Conservation (phyloP, 92 coral and sea anemone genomes). For the Siderastrea radians region DNA sequence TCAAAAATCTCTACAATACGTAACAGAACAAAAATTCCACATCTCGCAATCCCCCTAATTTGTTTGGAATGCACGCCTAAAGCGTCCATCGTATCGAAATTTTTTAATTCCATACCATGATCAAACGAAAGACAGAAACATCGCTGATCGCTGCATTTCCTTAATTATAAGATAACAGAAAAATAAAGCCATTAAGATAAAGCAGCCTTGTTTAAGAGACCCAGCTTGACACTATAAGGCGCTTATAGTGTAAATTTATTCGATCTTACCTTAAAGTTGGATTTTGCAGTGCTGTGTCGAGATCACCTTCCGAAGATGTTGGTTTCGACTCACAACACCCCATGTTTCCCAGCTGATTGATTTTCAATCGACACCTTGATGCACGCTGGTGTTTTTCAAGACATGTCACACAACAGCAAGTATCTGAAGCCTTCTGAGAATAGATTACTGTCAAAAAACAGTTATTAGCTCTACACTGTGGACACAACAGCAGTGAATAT, state of each 20-base stretch:
- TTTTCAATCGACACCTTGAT: slow-evolving; percentile 30
- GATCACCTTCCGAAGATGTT: slow-evolving; percentile 51
- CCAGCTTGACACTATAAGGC: neutral
- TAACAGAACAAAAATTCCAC: no score
- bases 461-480: slow-evolving; percentile 12
- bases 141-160: neutral
- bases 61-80: no score
- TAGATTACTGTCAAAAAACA: slow-evolving; percentile 11
- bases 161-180: neutral
- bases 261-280: slow-evolving; percentile 58
- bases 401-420: slow-evolving; percentile 34
- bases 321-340: slow-evolving; percentile 86
- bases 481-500: slow-evolving; percentile 14
- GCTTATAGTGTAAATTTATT: no score
- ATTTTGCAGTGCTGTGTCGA: slow-evolving; percentile 51
- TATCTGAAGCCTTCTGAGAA: slow-evolving; percentile 11
- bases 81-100: neutral
- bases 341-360: slow-evolving; percentile 48
- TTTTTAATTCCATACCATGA: neutral
- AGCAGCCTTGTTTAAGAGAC: neutral
- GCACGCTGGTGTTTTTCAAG: slow-evolving; percentile 2
- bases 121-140: neutral
- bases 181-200: neutral
- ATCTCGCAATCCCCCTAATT: no score
- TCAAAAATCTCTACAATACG: no score